These are phyloP conservation scores for Danio choprae DNA, from an alignment of 2,797 vertebrate genomes.

Conservation along the genomic window DNA sequence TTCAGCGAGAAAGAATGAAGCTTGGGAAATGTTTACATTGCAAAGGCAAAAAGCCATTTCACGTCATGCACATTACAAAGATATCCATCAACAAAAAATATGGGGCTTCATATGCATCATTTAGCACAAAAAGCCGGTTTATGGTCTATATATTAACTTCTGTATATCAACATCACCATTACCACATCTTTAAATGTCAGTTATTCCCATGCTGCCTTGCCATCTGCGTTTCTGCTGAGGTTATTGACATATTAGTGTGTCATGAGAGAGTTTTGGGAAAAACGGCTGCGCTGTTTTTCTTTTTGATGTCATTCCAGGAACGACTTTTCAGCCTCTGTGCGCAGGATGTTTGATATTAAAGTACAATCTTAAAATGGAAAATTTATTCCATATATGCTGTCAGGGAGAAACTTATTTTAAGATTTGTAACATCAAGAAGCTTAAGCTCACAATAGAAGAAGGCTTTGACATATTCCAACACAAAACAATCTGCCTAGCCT, in stretches of 20 bases:
- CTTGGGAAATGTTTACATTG: slow-evolving; percentile 1
- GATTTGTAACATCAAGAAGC: not conserved
- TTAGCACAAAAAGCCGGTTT: slow-evolving; percentile 1
- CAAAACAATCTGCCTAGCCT: not conserved
- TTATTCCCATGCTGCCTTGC: slow-evolving; percentile 36
- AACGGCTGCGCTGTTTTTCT: slow-evolving; percentile 5
- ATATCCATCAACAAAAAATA: slow-evolving; percentile 18
- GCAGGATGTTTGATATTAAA: not conserved
- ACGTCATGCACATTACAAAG: not conserved
- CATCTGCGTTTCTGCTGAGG: slow-evolving; percentile 27
- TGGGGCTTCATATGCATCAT: not conserved
- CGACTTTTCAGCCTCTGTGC: not conserved
- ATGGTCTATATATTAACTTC: not conserved
- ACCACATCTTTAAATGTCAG: slow-evolving; percentile 2
- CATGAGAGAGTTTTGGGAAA: slow-evolving; percentile 49
- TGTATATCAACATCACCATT: not conserved
- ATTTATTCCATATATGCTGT: not conserved
- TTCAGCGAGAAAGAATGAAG: not conserved
- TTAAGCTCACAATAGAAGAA: not conserved
- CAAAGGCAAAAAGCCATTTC: not conserved
- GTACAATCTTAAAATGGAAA: slow-evolving; percentile 13
- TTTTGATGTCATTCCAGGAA: slow-evolving; percentile 40
- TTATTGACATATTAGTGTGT: slow-evolving; percentile 47
- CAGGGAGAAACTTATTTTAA: not conserved
- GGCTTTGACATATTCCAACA: not conserved